These are phyloP conservation scores for Cyanoderma ruficeps DNA, from an alignment of 2,113 vertebrate species.

Conservation along the genomic window DNA sequence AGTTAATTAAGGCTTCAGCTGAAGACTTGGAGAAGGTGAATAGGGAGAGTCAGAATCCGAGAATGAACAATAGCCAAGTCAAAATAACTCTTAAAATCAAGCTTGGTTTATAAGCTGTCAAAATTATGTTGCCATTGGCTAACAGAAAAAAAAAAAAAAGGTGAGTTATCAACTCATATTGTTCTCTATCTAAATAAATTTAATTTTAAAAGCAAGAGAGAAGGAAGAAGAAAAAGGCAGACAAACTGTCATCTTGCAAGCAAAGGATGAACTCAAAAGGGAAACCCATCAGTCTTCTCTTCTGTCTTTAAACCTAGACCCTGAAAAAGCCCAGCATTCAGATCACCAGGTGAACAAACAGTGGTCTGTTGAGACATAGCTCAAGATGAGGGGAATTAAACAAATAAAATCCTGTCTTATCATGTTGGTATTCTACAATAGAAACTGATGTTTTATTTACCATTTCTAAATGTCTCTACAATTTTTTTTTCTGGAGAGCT, in stretches of 20 bases:
- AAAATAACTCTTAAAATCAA: constrained; percentile 28
- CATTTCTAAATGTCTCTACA: background rate
- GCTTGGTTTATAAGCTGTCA: background rate
- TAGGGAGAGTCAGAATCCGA: background rate
- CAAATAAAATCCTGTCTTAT: background rate
- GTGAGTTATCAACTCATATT: background rate
- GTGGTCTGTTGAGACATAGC: background rate
- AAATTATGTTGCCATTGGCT: constrained; percentile 6
- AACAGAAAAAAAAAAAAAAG: background rate
- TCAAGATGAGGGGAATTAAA: background rate
- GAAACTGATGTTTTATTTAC: background rate
- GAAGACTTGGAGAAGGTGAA: constrained; percentile 2
- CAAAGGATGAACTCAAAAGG: background rate
- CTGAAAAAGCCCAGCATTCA: background rate
- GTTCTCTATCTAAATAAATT: background rate
- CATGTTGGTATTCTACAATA: background rate
- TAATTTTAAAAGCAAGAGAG: background rate
- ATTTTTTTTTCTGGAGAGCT: background rate
- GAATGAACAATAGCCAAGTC: constrained; percentile 11
- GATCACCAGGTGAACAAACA: background rate
- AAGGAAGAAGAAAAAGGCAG: background rate
- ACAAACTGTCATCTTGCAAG: background rate
- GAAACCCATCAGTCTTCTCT: background rate
- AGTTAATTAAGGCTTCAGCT: background rate
- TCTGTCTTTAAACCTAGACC: background rate